Conservation (phyloP, 2,113 vertebrate species). For the Nannobrachium achirus region DNA sequence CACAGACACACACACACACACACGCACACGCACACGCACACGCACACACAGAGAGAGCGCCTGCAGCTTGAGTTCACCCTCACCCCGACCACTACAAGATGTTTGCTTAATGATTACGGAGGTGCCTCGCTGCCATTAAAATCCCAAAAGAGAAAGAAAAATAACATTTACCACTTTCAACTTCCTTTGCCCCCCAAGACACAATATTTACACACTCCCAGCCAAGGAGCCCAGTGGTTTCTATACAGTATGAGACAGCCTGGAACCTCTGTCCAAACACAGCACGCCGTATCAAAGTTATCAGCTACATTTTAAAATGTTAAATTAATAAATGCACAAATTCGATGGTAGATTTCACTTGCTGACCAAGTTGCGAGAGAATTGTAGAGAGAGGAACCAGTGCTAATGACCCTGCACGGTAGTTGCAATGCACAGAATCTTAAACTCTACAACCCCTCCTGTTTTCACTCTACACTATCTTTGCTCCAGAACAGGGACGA, state of each 20-base stretch:
- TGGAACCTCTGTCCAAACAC: slow-evolving; percentile 42
- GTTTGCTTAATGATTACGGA: slow-evolving; percentile 65
- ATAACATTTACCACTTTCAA: slow-evolving; percentile 62
- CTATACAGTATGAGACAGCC: slow-evolving; percentile 14
- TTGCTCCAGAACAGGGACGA: too few species aligned
- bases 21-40: not conserved
- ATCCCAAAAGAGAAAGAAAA: slow-evolving; percentile 58
- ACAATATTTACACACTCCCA: slow-evolving; percentile 52
- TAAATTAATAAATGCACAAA: slow-evolving; percentile 24
- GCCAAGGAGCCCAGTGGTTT: slow-evolving; percentile 43
- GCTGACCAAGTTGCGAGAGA: slow-evolving; percentile 39
- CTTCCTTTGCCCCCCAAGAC: slow-evolving; percentile 57
- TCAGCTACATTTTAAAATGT: slow-evolving; percentile 54
- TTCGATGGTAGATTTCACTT: slow-evolving; percentile 38
- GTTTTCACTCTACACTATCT: too few species aligned
- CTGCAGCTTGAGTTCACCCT: slow-evolving; percentile 30
- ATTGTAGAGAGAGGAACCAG: slow-evolving; percentile 46
- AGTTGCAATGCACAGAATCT: too few species aligned
- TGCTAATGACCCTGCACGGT: slow-evolving; percentile 21
- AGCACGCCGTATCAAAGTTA: slow-evolving; percentile 45
- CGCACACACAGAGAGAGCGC: not conserved
- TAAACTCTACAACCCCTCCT: too few species aligned
- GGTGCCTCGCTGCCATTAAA: slow-evolving; percentile 56
- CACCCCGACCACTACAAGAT: slow-evolving; percentile 52
- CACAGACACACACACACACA: slow-evolving; percentile 1